phyloP scores from a whole-genome alignment of 1,140 invertebrate species.

The Dufourea novaeangliae region DNA sequence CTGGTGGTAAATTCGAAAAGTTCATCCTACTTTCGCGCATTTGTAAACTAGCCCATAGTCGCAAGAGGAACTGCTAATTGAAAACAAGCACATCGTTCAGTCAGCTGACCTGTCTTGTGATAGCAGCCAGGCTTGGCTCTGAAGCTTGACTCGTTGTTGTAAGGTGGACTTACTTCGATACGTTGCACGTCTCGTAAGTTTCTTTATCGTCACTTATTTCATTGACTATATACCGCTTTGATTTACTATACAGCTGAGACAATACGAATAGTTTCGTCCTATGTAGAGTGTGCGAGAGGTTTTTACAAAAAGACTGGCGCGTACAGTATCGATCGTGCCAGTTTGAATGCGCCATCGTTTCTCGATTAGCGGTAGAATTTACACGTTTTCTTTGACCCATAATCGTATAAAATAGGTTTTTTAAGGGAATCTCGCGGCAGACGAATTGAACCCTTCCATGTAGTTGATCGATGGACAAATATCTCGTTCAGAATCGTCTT shows the following conservation, averaged over 20 bases:
- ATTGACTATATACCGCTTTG: not conserved
- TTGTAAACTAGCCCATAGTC: conserved; percentile 27
- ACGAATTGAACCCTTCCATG: not conserved
- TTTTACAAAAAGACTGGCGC: conserved; percentile 33
- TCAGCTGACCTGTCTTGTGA: conserved; percentile 81
- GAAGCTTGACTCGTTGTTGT: conserved; percentile 56
- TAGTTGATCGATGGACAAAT: not conserved
- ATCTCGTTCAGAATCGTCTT: conserved; percentile 10
- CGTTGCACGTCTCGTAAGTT: conserved; percentile 70
- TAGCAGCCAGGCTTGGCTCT: conserved; percentile 65
- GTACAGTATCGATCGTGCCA: conserved; percentile 59
- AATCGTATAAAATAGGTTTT: not conserved
- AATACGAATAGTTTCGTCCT: conserved; percentile 9
- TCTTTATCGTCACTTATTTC: conserved; percentile 43
- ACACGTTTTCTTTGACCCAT: not conserved
- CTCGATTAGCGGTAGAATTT: conserved; percentile 44
- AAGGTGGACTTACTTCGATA: conserved; percentile 65
- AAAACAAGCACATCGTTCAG: conserved; percentile 63
- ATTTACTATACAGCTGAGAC: not conserved
- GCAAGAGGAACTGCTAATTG: conserved; percentile 54
- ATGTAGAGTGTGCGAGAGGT: conserved; percentile 10
- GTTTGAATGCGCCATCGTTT: conserved; percentile 73
- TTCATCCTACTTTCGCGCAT: not conserved
- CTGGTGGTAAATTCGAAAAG: not conserved
- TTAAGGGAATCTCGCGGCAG: not conserved